phyloP scores from a whole-genome alignment of 2,888 invertebrate genomes.

The Trisateles emortualis region DNA sequence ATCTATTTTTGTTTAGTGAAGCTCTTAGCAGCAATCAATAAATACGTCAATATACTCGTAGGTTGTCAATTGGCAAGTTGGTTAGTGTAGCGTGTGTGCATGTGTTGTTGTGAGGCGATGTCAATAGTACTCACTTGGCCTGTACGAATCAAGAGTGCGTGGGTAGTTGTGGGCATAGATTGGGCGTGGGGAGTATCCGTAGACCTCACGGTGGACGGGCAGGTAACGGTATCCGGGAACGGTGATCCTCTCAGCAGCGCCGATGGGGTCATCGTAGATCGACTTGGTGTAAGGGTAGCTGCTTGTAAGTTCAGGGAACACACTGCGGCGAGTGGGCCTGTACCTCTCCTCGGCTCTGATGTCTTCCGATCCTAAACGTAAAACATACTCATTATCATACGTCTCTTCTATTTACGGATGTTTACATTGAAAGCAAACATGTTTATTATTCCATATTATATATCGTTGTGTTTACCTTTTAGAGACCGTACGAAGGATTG shows the following conservation, averaged over 20 bases:
- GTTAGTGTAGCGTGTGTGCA: conserved; percentile 56
- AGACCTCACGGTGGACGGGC: conserved; percentile 95
- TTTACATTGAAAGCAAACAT: background rate
- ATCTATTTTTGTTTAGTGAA: conserved; percentile 44
- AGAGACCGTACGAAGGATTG: conserved; percentile 97
- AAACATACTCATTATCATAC: background rate
- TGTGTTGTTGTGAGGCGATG: conserved; percentile 16
- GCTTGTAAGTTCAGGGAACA: conserved; percentile 91
- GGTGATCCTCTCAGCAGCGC: conserved; percentile 93
- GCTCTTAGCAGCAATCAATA: conserved; percentile 19
- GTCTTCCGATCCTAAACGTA: conserved; percentile 93
- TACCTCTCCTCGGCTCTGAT: conserved; percentile 95
- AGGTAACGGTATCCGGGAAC: conserved; percentile 96
- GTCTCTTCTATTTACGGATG: background rate
- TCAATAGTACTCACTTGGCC: conserved; percentile 93
- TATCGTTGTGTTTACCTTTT: conserved; percentile 90
- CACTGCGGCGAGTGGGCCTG: conserved; percentile 90
- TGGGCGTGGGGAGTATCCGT: conserved; percentile 95
- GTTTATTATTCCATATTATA: too few species aligned
- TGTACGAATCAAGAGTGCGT: conserved; percentile 91
- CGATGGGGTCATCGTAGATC: conserved; percentile 94
- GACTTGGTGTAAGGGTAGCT: conserved; percentile 94
- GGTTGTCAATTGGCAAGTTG: conserved; percentile 50
- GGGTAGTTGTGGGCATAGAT: conserved; percentile 95
- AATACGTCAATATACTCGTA: conserved; percentile 27